Conservation (phyloP, 2,888 invertebrate genomes). For the Oxytorus armatus region DNA sequence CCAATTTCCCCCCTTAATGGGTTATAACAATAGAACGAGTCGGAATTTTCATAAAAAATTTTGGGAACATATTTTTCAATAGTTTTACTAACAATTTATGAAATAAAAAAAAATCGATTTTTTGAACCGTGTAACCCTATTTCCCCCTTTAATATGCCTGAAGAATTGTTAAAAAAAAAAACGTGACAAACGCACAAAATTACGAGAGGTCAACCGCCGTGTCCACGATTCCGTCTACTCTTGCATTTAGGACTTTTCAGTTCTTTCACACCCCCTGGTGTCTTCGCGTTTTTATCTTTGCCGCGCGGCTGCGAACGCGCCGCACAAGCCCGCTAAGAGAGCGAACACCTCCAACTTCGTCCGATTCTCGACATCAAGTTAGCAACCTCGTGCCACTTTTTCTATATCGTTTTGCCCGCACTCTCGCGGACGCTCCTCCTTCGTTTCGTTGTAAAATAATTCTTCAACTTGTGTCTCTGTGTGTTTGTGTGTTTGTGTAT, state of each 20-base stretch:
- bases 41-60: no score
- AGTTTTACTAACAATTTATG: no score
- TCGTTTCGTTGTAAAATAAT: constrained; percentile 3
- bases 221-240: no score
- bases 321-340: no score
- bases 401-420: constrained; percentile 22
- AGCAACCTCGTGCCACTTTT: constrained; percentile 75
- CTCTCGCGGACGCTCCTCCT: constrained; percentile 32
- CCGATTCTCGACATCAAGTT: constrained; percentile 51
- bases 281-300: not conserved
- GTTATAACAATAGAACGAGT: no score
- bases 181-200: constrained; percentile 34
- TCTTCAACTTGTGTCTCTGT: not conserved
- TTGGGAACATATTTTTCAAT: no score
- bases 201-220: no score
- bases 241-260: constrained; percentile 7
- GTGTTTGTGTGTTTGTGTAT: no score
- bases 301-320: constrained; percentile 10
- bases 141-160: no score
- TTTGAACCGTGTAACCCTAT: no score
- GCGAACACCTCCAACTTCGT: constrained; percentile 9
- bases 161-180: constrained; percentile 13
- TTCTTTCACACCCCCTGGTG: not conserved
- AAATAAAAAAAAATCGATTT: no score
- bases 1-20: no score